Conservation (phyloP, 2,797 vertebrate species). For the Echeneis naucrates region DNA sequence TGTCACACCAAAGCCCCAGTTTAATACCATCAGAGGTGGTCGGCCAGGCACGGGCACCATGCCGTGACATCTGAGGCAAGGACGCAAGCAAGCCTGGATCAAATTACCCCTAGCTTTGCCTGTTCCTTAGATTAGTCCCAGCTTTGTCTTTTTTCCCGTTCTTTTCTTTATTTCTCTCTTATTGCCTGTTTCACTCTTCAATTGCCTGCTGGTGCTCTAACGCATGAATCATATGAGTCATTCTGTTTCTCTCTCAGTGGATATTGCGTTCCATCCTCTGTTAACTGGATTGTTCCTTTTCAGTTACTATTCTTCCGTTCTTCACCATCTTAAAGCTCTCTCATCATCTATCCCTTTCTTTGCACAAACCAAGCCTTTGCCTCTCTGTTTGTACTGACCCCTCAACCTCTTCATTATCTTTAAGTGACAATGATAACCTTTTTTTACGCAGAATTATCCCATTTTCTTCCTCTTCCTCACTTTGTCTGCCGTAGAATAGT, state of each 20-base stretch:
- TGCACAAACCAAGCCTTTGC: not conserved
- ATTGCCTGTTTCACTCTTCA: slow-evolving; percentile 59
- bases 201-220: slow-evolving; percentile 48
- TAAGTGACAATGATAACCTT: too few species aligned
- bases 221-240: slow-evolving; percentile 65
- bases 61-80: slow-evolving; percentile 63
- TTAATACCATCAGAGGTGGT: slow-evolving; percentile 74
- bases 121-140: slow-evolving; percentile 23
- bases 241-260: slow-evolving; percentile 36
- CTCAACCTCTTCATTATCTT: not conserved
- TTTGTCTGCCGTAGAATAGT: slow-evolving; percentile 7
- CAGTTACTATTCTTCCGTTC: slow-evolving; percentile 43
- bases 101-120: slow-evolving; percentile 47
- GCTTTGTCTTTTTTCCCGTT: slow-evolving; percentile 25
- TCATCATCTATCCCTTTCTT: slow-evolving; percentile 11
- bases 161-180: slow-evolving; percentile 57
- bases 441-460: not conserved
- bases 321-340: slow-evolving; percentile 27
- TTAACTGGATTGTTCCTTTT: slow-evolving; percentile 41
- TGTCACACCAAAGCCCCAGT: slow-evolving; percentile 48
- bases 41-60: slow-evolving; percentile 52
- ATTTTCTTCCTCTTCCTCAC: not conserved
- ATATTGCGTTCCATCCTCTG: slow-evolving; percentile 26
- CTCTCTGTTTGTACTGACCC: not conserved
- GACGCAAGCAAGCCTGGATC: slow-evolving; percentile 63